Conservation (phyloP, 2,888 invertebrate species). For the Branchipolynoe longqiensis region DNA sequence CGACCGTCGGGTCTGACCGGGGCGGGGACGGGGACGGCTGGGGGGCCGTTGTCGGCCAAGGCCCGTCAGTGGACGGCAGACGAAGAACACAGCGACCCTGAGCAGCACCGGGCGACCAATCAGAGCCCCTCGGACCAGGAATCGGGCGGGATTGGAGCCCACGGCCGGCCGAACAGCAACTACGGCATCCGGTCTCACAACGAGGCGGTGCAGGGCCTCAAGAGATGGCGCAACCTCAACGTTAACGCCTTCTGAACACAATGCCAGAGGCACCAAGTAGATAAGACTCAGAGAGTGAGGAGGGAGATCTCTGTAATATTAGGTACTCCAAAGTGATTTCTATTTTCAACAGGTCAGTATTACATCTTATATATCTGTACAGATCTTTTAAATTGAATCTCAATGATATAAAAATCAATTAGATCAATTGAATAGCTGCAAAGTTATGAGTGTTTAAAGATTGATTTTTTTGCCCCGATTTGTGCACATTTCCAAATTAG, state of each 20-base stretch:
- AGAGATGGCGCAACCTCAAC: conserved; percentile 42
- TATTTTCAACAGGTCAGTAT: too few species aligned
- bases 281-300: too few species aligned
- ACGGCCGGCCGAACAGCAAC: background rate
- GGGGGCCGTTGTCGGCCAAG: background rate
- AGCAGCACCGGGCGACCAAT: background rate
- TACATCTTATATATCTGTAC: too few species aligned
- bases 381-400: too few species aligned
- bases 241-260: conserved; percentile 45
- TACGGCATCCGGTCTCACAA: conserved; percentile 45
- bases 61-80: background rate
- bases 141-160: background rate
- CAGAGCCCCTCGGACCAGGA: conserved; percentile 36
- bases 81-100: background rate
- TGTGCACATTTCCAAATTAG: too few species aligned
- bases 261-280: too few species aligned
- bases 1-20: background rate
- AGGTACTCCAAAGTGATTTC: too few species aligned
- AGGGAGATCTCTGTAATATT: too few species aligned
- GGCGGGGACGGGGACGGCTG: background rate
- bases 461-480: too few species aligned
- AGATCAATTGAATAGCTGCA: too few species aligned
- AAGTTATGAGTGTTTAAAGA: too few species aligned
- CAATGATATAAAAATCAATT: too few species aligned
- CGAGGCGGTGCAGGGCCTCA: conserved; percentile 38